Base-by-base conservation (phyloP, 2,113 vertebrate genomes). In the Lanius collurio region DNA sequence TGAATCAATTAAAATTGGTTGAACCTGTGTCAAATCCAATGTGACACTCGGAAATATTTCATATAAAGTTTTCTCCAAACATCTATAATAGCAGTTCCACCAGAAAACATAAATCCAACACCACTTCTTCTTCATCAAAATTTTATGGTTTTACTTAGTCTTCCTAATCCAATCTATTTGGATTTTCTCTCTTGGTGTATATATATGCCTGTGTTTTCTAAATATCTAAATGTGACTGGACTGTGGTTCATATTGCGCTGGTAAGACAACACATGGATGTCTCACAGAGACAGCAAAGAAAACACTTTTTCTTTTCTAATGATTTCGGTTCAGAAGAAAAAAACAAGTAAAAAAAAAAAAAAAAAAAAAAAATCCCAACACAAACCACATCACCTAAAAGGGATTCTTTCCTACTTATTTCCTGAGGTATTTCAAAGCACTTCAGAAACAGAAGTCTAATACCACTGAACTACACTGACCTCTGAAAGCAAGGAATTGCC, bases 371-470 rank as follows among this genome's bases (percentile, higher is more conserved):
- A 24, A 24, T 11, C 10, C 15, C 37, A 53, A 53, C 2, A 53
- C 10, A 53, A 73, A 42, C 39, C n/a, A 35, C 24, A 56, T 20
- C 12, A 46, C 30, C n/a, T 60, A 87, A 74, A 6, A 87, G 21
- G 60, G 73, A 59, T 89, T 89, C 78, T 76, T 94, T 87, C 76
- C 74, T 84, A 50, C 49, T 95, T 91, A 39, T 76, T 93, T 94
- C 57, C 78, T 85, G 37, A 94, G 30, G 11, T 89, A 91, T 83
- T 94, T 95, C 91, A 95, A 93, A 94, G 77, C 46, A 62, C 74
- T 89, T 85, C 52, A 87, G 64, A 70, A 92, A 31, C 16, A 77
- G 56, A 81, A 81, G 35, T 84, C 17, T 81, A 82, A 89, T 87
- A 44, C 24, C 13, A 37, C 12, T 94, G 89, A 95, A 79, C 74